A percentile compares a stretch with the other conserved stretches of the same genome.
Evolutionary conservation across 2,113 vertebrate species (phyloP).

Genomic region (Nibea coibor): DNA sequence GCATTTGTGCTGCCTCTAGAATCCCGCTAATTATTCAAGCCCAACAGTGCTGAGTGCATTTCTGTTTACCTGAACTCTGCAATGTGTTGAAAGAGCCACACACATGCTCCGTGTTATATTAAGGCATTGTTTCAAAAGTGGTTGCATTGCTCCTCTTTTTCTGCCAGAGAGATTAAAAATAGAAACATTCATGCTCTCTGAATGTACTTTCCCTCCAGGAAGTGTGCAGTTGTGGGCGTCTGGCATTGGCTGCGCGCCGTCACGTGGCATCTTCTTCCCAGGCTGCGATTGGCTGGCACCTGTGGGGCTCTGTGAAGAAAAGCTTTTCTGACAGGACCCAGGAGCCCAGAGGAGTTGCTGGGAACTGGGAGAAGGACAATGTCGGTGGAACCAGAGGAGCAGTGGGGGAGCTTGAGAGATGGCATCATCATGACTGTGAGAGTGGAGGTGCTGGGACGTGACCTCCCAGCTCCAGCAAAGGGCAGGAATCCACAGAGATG

Average conservation of each 20-base stretch:
- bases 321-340: slow-evolving; percentile 83
- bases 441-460: slow-evolving; percentile 51
- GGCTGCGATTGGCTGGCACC: slow-evolving; percentile 80
- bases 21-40: slow-evolving; percentile 28
- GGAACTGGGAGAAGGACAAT: slow-evolving; percentile 77
- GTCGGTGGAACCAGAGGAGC: slow-evolving; percentile 62
- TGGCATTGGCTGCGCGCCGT: slow-evolving; percentile 71
- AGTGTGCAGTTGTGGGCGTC: slow-evolving; percentile 72
- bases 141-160: slow-evolving; percentile 76
- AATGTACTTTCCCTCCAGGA: slow-evolving; percentile 83
- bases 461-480: slow-evolving; percentile 63
- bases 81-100: slow-evolving; percentile 17
- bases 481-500: slow-evolving; percentile 45
- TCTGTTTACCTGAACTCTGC: slow-evolving; percentile 21
- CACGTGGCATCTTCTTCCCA: slow-evolving; percentile 68
- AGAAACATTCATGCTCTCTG: slow-evolving; percentile 82
- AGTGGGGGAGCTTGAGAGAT: slow-evolving; percentile 35
- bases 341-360: slow-evolving; percentile 81
- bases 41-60: slow-evolving; percentile 5
- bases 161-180: slow-evolving; percentile 83
- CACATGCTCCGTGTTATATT: slow-evolving; percentile 67
- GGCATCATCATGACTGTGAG: slow-evolving; percentile 54
- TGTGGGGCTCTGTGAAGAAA: slow-evolving; percentile 82
- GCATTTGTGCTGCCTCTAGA: slow-evolving; percentile 23
- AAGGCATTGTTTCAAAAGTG: slow-evolving; percentile 76